Conservation (phyloP, 2,113 vertebrate species). For the Oncorhynchus nerka region DNA sequence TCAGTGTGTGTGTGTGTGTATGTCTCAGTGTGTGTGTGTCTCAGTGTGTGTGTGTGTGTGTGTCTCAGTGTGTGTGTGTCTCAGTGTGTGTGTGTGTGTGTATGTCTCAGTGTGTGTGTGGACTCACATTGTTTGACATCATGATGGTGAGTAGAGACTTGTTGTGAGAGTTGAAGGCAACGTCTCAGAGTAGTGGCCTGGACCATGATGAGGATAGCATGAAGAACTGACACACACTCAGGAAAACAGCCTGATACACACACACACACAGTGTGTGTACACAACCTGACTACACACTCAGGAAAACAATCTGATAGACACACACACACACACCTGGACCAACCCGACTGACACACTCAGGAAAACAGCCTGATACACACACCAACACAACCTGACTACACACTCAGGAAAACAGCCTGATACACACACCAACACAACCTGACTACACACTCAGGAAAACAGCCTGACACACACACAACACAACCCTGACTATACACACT, state of each 20-base stretch:
- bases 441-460: too few species aligned
- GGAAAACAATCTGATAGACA: neutral
- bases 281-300: slow-evolving; percentile 55
- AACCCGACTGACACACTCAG: too few species aligned
- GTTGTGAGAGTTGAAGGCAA: slow-evolving; percentile 99
- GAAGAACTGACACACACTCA: slow-evolving; percentile 85
- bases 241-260: slow-evolving; percentile 59
- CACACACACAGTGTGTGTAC: neutral
- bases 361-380: too few species aligned
- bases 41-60: neutral
- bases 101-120: neutral
- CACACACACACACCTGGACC: neutral
- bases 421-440: too few species aligned
- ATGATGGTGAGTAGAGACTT: slow-evolving; percentile 86
- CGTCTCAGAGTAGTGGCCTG: slow-evolving; percentile 98
- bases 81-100: neutral
- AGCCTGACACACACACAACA: too few species aligned
- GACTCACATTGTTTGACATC: neutral
- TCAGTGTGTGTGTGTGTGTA: neutral
- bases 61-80: neutral
- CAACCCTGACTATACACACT: too few species aligned
- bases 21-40: neutral
- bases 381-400: too few species aligned
- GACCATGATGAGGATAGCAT: slow-evolving; percentile 98
- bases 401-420: too few species aligned